Percentiles rank a stretch among this genome's conserved stretches.
These are phyloP conservation scores for Phaethornis superciliosus DNA, from an alignment of 2,113 vertebrate genomes.

Conservation along the genomic window DNA sequence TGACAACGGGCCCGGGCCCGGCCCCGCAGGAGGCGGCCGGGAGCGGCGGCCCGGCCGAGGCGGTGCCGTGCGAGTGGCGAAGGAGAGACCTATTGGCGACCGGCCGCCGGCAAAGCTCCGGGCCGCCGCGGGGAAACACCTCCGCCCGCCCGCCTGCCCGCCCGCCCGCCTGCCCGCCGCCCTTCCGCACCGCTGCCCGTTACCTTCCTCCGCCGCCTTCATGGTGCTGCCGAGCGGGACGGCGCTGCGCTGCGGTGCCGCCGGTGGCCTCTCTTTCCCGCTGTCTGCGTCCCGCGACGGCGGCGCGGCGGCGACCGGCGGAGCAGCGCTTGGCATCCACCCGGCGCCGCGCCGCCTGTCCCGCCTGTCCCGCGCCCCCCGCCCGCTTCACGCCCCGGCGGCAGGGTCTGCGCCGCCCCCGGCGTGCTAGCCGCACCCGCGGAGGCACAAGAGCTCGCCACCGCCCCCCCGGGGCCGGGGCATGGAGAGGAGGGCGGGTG, in stretches of 20 bases:
- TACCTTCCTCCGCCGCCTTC: conserved; percentile 96
- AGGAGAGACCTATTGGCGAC: conserved; percentile 79
- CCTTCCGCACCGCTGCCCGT: not conserved
- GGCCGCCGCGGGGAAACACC: conserved; percentile 67
- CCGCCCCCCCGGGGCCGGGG: not conserved
- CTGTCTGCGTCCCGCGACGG: conserved; percentile 73
- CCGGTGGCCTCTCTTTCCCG: conserved; percentile 71
- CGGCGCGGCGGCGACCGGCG: conserved; percentile 77
- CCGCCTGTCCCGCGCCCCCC: not conserved
- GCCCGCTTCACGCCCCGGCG: not conserved
- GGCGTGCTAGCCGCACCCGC: not conserved
- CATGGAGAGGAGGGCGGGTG: conserved; percentile 13
- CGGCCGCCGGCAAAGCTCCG: conserved; percentile 32
- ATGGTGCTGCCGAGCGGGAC: conserved; percentile 70
- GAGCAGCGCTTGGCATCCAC: conserved; percentile 78
- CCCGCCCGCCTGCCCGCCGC: not conserved
- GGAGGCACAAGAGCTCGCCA: not conserved
- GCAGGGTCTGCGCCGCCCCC: not conserved
- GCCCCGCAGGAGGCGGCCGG: not conserved
- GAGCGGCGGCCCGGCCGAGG: conserved; percentile 1
- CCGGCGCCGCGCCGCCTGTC: not conserved
- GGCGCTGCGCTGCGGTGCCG: conserved; percentile 71
- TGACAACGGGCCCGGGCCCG: not conserved
- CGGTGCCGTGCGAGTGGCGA: not conserved
- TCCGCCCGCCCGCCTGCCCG: not conserved